Evolutionary conservation across 1,140 invertebrate genomes (phyloP).

Genomic region (Druon quercuslanigerum): DNA sequence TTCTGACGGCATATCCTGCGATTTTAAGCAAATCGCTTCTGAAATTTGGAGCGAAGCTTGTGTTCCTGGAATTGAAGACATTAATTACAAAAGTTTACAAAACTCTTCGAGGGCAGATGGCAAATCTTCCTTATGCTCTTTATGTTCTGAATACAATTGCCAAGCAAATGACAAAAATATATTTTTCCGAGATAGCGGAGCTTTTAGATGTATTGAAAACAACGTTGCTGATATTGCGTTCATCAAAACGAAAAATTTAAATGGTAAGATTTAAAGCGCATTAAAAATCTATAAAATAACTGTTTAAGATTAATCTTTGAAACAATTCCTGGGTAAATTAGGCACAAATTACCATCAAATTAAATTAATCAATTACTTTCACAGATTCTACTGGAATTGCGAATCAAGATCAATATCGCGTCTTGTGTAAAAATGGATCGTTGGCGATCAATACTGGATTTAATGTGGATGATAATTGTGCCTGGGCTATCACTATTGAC

Average conservation of each 20-base stretch:
- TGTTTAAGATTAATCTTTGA: background rate
- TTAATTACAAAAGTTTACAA: constrained; percentile 64
- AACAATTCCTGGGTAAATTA: background rate
- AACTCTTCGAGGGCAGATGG: constrained; percentile 10
- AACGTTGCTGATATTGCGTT: constrained; percentile 79
- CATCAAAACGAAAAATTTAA: constrained; percentile 75
- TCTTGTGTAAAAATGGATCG: constrained; percentile 78
- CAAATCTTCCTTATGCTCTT: constrained; percentile 50
- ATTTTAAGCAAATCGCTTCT: constrained; percentile 76
- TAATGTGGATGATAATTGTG: constrained; percentile 75
- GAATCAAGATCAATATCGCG: constrained; percentile 65
- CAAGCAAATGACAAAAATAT: constrained; percentile 71
- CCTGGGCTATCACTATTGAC: constrained; percentile 77
- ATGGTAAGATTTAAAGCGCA: constrained; percentile 54
- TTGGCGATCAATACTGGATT: constrained; percentile 74
- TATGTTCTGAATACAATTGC: constrained; percentile 64
- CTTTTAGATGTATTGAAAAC: constrained; percentile 76
- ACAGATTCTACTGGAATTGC: background rate
- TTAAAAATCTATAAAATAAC: background rate
- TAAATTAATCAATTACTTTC: background rate
- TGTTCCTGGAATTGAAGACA: constrained; percentile 77
- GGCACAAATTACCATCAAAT: too few relatives aligned
- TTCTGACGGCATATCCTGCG: constrained; percentile 70
- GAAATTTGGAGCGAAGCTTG: constrained; percentile 78
- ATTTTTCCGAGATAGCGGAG: constrained; percentile 82